These are phyloP conservation scores for Brachyrhaphis roseni DNA, from an alignment of 2,797 vertebrate genomes.

Conservation along the genomic window DNA sequence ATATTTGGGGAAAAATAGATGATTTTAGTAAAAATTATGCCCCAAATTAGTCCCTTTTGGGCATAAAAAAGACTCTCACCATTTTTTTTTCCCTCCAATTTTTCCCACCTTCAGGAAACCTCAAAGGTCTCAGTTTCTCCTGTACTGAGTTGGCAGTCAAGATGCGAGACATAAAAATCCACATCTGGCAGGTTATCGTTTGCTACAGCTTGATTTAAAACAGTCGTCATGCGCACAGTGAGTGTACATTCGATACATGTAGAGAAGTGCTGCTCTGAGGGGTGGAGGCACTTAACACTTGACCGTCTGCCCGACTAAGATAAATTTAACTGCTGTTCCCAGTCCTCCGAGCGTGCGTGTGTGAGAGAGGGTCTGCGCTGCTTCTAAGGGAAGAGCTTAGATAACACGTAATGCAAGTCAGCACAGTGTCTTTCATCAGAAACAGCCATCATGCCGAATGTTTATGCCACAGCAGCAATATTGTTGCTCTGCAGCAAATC, in stretches of 20 bases:
- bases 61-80: not conserved
- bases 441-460: not conserved
- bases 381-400: conserved; percentile 8
- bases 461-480: not conserved
- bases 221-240: conserved; percentile 5
- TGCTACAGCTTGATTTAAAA: conserved; percentile 25
- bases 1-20: not conserved
- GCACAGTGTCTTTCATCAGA: not conserved
- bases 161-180: conserved; percentile 13
- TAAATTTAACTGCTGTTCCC: conserved; percentile 53
- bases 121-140: not conserved
- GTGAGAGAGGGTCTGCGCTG: conserved; percentile 9
- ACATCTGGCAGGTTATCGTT: conserved; percentile 13
- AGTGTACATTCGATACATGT: conserved; percentile 26
- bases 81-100: not conserved
- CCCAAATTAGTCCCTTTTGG: not conserved
- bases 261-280: conserved; percentile 26
- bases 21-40: not conserved
- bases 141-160: not conserved
- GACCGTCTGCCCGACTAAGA: conserved; percentile 44
- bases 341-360: conserved; percentile 10
- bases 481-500: not conserved
- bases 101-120: not conserved
- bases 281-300: conserved; percentile 55
- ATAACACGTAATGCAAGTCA: conserved; percentile 3